Conservation (phyloP, 2,113 vertebrate genomes). For the Sturnira hondurensis region DNA sequence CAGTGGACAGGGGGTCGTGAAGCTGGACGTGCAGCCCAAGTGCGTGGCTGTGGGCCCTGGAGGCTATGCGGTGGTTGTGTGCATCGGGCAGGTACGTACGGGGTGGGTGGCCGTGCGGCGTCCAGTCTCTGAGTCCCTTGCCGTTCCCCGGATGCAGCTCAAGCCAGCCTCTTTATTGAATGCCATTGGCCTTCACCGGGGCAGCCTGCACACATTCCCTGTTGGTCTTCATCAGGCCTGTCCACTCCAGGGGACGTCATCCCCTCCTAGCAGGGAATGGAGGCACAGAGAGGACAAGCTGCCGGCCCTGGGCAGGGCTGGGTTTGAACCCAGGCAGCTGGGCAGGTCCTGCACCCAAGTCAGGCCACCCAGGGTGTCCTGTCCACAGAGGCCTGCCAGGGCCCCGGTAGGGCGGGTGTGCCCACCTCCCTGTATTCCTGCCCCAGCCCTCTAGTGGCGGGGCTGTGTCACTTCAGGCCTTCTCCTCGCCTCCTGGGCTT, state of each 20-base stretch:
- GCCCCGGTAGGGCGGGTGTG: fast-evolving
- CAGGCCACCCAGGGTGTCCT: fast-evolving
- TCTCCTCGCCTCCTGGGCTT: background rate
- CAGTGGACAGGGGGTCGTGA: constrained; percentile 91
- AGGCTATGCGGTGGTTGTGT: constrained; percentile 88
- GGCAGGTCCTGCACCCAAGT: background rate
- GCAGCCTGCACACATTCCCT: fast-evolving
- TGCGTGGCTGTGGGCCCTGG: constrained; percentile 86
- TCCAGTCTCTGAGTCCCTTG: fast-evolving
- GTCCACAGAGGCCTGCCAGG: fast-evolving
- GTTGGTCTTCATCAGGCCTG: fast-evolving
- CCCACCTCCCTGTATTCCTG: fast-evolving
- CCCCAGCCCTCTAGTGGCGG: background rate
- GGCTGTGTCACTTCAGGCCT: background rate
- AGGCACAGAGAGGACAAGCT: background rate
- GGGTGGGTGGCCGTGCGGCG: fast-evolving
- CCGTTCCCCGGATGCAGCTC: fast-evolving
- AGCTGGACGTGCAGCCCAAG: constrained; percentile 95
- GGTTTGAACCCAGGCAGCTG: fast-evolving
- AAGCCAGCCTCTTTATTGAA: fast-evolving
- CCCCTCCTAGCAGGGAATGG: fast-evolving
- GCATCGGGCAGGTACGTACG: constrained; percentile 93
- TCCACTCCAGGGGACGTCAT: fast-evolving
- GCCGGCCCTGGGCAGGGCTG: background rate
- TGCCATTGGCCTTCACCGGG: fast-evolving